Evolutionary conservation across 2,888 invertebrate species (phyloP).

Genomic region (Ectobius pallidus): DNA sequence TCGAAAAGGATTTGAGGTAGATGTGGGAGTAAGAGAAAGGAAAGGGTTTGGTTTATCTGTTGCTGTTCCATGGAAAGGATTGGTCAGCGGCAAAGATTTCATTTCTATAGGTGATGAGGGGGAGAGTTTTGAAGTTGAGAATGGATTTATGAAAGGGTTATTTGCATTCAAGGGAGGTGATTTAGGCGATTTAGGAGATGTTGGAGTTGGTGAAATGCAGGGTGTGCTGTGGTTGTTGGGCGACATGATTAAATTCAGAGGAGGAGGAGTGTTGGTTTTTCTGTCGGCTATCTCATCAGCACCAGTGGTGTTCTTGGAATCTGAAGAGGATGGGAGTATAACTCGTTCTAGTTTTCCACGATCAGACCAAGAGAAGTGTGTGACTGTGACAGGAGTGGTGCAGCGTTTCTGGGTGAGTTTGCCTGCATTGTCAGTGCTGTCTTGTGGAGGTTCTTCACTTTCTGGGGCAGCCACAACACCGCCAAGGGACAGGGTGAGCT

Average conservation of each 20-base stretch:
- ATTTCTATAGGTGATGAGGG: constrained; percentile 26
- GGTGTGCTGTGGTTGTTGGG: constrained; percentile 24
- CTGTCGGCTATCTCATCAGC: not conserved
- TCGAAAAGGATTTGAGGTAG: constrained; percentile 31
- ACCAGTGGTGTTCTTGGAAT: not conserved
- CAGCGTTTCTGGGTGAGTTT: constrained; percentile 48
- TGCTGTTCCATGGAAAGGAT: constrained; percentile 37
- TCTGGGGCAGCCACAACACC: constrained; percentile 52
- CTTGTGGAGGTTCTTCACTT: constrained; percentile 17
- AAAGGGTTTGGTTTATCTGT: constrained; percentile 33
- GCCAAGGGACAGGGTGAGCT: constrained; percentile 69
- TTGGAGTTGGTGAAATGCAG: constrained; percentile 21
- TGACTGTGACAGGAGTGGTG: constrained; percentile 65
- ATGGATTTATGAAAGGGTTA: constrained; percentile 40
- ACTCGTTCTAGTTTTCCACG: constrained; percentile 59
- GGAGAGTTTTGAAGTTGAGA: constrained; percentile 13
- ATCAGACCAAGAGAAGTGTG: constrained; percentile 61
- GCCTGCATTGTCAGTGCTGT: constrained; percentile 6
- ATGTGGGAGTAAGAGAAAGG: constrained; percentile 3
- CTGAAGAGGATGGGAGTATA: constrained; percentile 34
- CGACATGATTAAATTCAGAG: constrained; percentile 8
- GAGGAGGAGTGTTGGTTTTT: not conserved
- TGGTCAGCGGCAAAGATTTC: constrained; percentile 28
- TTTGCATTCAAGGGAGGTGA: constrained; percentile 24
- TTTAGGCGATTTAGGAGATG: constrained; percentile 3